Conservation (phyloP, 2,888 invertebrate genomes). For the Ornithoptera priamus region DNA sequence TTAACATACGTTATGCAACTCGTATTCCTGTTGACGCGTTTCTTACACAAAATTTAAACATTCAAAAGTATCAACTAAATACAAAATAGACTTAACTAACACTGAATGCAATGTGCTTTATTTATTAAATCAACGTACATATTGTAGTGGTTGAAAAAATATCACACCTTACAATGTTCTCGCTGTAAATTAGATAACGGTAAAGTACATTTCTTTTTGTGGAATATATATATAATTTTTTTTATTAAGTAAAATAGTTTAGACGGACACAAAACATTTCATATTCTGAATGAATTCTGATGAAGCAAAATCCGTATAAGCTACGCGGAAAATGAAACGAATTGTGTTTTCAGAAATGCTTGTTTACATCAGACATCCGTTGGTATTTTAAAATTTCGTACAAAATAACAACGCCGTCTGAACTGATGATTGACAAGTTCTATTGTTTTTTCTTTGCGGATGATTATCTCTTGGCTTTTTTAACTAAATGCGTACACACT, state of each 20-base stretch:
- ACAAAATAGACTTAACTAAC: background rate
- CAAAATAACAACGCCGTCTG: conserved; percentile 19
- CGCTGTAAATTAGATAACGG: too few relatives aligned
- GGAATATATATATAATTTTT: too few relatives aligned
- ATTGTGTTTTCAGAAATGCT: conserved; percentile 17
- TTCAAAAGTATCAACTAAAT: background rate
- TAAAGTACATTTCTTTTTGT: too few relatives aligned
- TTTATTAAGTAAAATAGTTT: too few relatives aligned
- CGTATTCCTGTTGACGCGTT: background rate
- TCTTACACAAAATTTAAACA: background rate
- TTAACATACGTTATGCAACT: conserved; percentile 10
- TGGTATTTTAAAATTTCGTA: conserved; percentile 22
- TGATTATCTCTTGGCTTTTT: conserved; percentile 9
- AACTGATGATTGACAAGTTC: conserved; percentile 16
- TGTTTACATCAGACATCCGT: conserved; percentile 24
- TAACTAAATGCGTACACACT: background rate
- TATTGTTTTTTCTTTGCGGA: conserved; percentile 19
- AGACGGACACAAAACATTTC: background rate
- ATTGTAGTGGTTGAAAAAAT: too few relatives aligned
- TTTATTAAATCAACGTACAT: too few relatives aligned
- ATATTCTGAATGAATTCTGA: too few relatives aligned
- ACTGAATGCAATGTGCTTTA: too few relatives aligned
- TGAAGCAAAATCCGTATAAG: background rate
- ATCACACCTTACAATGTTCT: too few relatives aligned
- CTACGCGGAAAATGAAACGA: conserved; percentile 23